Evolutionary conservation across 2,113 vertebrate species (phyloP).

Genomic region (Meleagris gallopavo): DNA sequence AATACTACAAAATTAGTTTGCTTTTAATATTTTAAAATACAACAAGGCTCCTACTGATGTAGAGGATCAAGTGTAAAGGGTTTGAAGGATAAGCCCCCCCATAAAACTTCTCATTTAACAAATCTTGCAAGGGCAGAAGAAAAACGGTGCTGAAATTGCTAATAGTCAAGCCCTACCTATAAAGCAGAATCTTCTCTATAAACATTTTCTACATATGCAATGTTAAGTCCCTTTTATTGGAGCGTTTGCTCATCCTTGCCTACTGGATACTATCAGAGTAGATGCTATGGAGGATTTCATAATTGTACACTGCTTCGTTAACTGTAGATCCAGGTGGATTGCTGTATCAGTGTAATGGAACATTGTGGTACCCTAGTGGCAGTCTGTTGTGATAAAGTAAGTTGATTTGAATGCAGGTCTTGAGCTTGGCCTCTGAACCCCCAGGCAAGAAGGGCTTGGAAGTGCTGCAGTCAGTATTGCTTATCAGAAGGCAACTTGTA

Average conservation of each 20-base stretch:
- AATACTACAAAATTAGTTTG: constrained; percentile 67
- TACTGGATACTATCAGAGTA: constrained; percentile 67
- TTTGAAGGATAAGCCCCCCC: constrained; percentile 12
- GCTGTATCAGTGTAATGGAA: constrained; percentile 61
- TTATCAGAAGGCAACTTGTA: constrained; percentile 76
- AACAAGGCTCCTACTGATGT: constrained; percentile 64
- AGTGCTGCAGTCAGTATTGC: constrained; percentile 76
- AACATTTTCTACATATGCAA: constrained; percentile 71
- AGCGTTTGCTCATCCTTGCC: constrained; percentile 71
- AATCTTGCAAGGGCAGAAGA: constrained; percentile 69
- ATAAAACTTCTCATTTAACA: constrained; percentile 45
- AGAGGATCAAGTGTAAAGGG: constrained; percentile 33
- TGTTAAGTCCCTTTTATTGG: constrained; percentile 66
- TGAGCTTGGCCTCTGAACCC: constrained; percentile 75
- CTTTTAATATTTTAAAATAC: constrained; percentile 70
- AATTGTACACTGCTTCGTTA: constrained; percentile 55
- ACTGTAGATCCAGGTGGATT: constrained; percentile 63
- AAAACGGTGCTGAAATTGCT: constrained; percentile 62
- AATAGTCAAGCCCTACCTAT: constrained; percentile 73
- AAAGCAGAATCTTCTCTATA: constrained; percentile 70
- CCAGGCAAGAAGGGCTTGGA: constrained; percentile 75
- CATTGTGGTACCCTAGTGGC: constrained; percentile 69
- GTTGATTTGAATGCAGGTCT: constrained; percentile 73
- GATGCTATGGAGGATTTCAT: constrained; percentile 57
- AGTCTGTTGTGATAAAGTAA: constrained; percentile 71